Conservation (phyloP, 2,113 vertebrate species). For the Craseonycteris thonglongyai region DNA sequence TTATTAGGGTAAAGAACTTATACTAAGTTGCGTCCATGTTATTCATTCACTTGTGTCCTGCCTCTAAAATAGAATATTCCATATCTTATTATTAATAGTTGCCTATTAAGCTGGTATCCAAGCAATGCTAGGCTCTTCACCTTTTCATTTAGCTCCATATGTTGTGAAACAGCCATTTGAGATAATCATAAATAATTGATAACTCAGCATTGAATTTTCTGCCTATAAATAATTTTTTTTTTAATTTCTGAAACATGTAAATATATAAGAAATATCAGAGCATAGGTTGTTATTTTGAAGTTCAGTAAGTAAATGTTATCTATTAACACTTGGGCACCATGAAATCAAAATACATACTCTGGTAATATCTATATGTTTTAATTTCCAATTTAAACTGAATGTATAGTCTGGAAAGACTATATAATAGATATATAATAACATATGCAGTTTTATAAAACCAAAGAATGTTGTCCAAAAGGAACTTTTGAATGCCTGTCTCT, state of each 20-base stretch:
- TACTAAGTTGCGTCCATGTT: constrained; percentile 22
- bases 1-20: constrained; percentile 39
- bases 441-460: constrained; percentile 44
- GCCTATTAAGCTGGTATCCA: neutral
- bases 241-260: neutral
- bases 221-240: neutral
- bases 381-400: constrained; percentile 13
- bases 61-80: neutral
- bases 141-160: neutral
- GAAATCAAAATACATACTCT: constrained; percentile 18
- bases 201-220: neutral
- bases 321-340: neutral
- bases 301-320: constrained; percentile 27
- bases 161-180: neutral
- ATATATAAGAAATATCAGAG: constrained; percentile 11
- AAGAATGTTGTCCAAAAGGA: constrained; percentile 45
- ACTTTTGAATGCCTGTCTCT: constrained; percentile 28
- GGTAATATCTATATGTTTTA: constrained; percentile 29
- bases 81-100: neutral
- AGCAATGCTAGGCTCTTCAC: neutral
- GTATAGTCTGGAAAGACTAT: constrained; percentile 33
- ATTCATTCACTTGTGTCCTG: neutral
- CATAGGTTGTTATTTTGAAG: constrained; percentile 21
- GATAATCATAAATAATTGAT: neutral
- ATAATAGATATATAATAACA: constrained; percentile 27